Conservation (phyloP, 1,140 invertebrate genomes). For the Euschistus heros region DNA sequence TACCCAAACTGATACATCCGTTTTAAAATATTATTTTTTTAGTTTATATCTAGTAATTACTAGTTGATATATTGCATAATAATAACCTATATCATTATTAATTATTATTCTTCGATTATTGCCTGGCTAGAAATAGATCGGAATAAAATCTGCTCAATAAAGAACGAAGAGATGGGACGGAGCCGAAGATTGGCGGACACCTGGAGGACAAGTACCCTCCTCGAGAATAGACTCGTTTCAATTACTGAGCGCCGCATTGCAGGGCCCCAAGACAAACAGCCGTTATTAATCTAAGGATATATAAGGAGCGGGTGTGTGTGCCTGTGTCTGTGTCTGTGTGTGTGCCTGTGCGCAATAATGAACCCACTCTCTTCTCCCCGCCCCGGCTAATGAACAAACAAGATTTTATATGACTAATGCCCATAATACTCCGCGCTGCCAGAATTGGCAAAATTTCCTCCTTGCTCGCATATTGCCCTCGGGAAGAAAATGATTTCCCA, state of each 20-base stretch:
- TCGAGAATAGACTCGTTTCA: neutral
- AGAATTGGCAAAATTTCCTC: conserved; percentile 2
- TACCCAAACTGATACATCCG: no score
- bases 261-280: neutral
- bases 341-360: conserved; percentile 1
- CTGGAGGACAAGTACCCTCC: conserved; percentile 3
- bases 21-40: no score
- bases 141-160: neutral
- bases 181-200: neutral
- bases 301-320: neutral
- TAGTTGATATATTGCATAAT: no score
- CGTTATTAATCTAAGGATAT: conserved; percentile 7
- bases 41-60: no score
- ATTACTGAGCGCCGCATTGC: conserved; percentile 4
- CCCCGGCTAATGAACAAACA: neutral
- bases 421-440: neutral
- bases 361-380: neutral
- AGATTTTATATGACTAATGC: conserved; percentile 10
- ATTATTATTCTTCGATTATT: no score
- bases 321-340: neutral
- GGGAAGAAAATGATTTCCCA: conserved; percentile 7
- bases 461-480: conserved; percentile 2
- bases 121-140: no score
- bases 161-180: neutral
- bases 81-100: no score